Evolutionary conservation across 2,888 invertebrate species (phyloP).

Genomic region (Patella ulyssiponensis): DNA sequence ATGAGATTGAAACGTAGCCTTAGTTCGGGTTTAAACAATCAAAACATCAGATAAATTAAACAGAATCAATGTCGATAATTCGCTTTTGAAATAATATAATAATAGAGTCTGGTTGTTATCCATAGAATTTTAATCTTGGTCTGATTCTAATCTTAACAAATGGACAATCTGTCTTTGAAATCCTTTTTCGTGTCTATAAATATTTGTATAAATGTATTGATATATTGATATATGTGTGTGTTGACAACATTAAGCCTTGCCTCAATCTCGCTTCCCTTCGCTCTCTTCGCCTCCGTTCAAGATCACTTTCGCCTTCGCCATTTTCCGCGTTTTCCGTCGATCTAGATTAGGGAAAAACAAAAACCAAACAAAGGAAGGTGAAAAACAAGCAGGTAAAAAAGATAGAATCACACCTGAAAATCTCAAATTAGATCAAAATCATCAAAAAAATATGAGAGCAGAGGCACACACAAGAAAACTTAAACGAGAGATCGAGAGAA

Average conservation of each 20-base stretch:
- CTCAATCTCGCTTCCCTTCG: constrained; percentile 55
- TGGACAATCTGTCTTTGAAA: too few species aligned
- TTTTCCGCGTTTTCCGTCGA: constrained; percentile 44
- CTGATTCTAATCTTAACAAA: too few species aligned
- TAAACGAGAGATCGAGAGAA: too few species aligned
- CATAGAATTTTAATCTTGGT: too few species aligned
- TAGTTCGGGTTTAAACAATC: too few species aligned
- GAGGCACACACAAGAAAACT: too few species aligned
- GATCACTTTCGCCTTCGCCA: constrained; percentile 59
- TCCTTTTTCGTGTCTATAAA: too few species aligned
- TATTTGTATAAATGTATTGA: neutral
- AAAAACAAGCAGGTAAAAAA: constrained; percentile 23
- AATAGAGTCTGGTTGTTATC: too few species aligned
- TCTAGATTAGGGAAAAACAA: constrained; percentile 45
- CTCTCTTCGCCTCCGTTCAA: constrained; percentile 56
- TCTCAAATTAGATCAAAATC: constrained; percentile 9
- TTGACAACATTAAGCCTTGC: constrained; percentile 38
- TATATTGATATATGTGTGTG: neutral
- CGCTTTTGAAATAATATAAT: too few species aligned
- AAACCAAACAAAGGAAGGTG: constrained; percentile 30
- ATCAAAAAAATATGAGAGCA: neutral
- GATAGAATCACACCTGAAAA: constrained; percentile 14
- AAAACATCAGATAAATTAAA: too few species aligned
- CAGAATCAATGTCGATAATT: too few species aligned
- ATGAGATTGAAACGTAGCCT: too few species aligned